Base-by-base conservation (phyloP, 2,113 vertebrate genomes). In the Neolamprologus kungweensis region DNA sequence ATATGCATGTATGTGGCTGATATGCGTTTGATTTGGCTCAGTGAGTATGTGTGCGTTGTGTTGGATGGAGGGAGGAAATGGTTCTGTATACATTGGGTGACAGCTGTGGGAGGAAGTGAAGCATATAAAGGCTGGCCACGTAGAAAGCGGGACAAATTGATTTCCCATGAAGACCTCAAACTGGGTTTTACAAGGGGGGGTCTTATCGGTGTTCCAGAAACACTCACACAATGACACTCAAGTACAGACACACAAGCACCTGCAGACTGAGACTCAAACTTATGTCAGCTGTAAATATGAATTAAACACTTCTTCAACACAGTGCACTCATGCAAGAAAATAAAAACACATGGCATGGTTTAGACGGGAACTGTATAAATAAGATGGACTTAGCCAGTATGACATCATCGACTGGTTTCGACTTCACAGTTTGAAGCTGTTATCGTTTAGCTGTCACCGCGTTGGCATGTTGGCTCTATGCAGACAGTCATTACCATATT, bases 61-160 rank as follows among this genome's bases (percentile, higher is more conserved):
- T 45, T 82, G 71, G 53, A 68, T 57, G 10, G 55, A 84, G 54
- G 28, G 23, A 84, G 53, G 57, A 53, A 83, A 40, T 87, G 88
- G 28, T 55, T 90, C 54, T 80, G 79, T 84, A 84, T 89, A 84
- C 54, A 73, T 58, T 57, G 50, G 78, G 35, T 87, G 91, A 86
- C 84, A 85, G 90, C 65, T 89, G 80, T 83, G 83, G 85, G 78
- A 89, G 83, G 79, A 90, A 90, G 85, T 83, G 86, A 92, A 91
- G 88, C 87, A 88, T 92, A 84, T 89, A 90, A 95, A 94, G 68
- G 89, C 88, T 83, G 89, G 83, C 87, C 93, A 91, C 35, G 65
- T 85, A 88, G 53, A 92, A 89, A 89, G 89, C 85, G 7, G 68
- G 82, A 87, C 89, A 94, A 93, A 96, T 94, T 93, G 93, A 95